Conservation (phyloP, 2,113 vertebrate species). For the Nycticebus coucang region DNA sequence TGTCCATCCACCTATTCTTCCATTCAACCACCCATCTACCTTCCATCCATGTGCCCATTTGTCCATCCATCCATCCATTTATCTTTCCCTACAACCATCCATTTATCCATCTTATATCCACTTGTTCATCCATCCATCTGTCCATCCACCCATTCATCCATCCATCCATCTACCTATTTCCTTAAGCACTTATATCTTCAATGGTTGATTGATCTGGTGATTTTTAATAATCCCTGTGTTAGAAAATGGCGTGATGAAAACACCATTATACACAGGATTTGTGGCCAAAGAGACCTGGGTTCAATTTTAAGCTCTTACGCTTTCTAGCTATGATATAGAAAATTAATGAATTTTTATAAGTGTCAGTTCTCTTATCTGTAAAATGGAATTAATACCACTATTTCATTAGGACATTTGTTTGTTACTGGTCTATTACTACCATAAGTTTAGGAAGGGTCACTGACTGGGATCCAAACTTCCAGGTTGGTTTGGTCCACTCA, state of each 20-base stretch:
- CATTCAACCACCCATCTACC: no score
- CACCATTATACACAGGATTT: not conserved
- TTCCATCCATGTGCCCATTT: no score
- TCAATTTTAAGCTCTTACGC: not conserved
- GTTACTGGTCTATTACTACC: not conserved
- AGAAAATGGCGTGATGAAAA: not conserved
- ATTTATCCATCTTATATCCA: fast-evolving
- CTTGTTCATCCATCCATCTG: no score
- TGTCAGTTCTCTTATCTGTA: not conserved
- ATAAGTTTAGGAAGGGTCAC: not conserved
- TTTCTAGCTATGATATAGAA: not conserved
- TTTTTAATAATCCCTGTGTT: not conserved
- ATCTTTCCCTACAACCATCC: fast-evolving
- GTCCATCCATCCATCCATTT: no score
- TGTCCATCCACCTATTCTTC: not conserved
- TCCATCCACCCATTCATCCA: fast-evolving
- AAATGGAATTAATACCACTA: not conserved
- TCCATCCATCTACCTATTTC: fast-evolving
- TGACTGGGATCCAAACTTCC: not conserved
- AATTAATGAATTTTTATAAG: not conserved
- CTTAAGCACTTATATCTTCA: not conserved
- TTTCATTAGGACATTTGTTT: not conserved
- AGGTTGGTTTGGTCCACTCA: not conserved
- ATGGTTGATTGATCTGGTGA: not conserved
- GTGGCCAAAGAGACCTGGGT: not conserved